Conservation (phyloP, 1,140 invertebrate species). For the Habropoda laboriosa region DNA sequence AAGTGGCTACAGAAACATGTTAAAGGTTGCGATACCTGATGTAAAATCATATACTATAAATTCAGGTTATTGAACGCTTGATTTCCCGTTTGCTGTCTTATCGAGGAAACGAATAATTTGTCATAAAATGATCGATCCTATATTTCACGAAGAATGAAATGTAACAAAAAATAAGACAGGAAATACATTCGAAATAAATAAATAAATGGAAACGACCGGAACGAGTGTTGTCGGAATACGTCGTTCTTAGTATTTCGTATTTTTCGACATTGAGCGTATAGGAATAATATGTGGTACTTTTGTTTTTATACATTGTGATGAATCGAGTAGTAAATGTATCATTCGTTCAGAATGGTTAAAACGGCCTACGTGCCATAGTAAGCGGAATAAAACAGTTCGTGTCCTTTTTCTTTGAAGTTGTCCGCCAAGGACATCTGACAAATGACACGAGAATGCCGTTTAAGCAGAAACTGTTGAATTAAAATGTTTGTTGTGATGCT, state of each 20-base stretch:
- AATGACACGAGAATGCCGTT: conserved; percentile 21
- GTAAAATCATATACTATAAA: conserved; percentile 44
- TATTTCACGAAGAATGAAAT: background rate
- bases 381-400: conserved; percentile 26
- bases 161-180: background rate
- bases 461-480: background rate
- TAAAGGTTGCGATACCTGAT: conserved; percentile 40
- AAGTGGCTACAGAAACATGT: conserved; percentile 47
- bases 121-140: background rate
- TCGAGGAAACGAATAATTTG: background rate
- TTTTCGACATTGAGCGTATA: background rate
- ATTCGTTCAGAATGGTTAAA: background rate
- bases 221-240: background rate
- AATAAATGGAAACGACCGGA: background rate
- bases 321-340: background rate
- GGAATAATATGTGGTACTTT: background rate
- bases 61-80: conserved; percentile 33
- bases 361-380: background rate
- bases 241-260: background rate
- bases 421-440: conserved; percentile 36
- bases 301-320: background rate
- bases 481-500: conserved; percentile 2
- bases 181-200: background rate
- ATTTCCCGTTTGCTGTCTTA: background rate
- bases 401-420: conserved; percentile 40